phyloP scores from a whole-genome alignment of 2,113 vertebrate genomes.

The Saimiri boliviensis region DNA sequence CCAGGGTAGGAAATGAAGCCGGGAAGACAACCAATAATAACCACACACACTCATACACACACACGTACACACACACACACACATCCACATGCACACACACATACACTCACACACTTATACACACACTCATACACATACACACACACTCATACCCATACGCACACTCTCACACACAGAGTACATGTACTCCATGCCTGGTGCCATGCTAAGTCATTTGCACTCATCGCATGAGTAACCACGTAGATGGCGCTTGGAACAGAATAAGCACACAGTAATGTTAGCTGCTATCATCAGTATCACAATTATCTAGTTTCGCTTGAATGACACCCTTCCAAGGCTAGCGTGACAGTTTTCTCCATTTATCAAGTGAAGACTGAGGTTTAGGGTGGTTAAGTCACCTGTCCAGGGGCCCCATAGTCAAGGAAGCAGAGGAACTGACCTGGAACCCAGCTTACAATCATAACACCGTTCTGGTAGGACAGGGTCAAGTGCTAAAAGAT shows the following conservation, averaged over 20 bases:
- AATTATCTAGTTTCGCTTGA: not conserved
- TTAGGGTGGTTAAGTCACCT: not conserved
- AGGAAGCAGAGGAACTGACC: not conserved
- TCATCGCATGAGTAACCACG: not conserved
- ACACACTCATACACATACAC: too few relatives aligned
- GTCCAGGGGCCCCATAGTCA: not conserved
- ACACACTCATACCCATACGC: not conserved
- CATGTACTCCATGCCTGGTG: not conserved
- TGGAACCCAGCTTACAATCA: not conserved
- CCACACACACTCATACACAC: fast-evolving
- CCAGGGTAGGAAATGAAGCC: not conserved
- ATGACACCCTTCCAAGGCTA: not conserved
- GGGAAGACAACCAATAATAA: not conserved
- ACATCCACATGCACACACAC: too few relatives aligned
- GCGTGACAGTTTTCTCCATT: not conserved
- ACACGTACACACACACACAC: not conserved
- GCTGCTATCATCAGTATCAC: not conserved
- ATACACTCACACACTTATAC: too few relatives aligned
- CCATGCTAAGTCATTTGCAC: not conserved
- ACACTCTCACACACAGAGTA: fast-evolving
- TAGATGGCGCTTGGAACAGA: not conserved
- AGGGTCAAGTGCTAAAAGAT: not conserved
- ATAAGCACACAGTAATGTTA: not conserved
- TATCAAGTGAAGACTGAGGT: not conserved
- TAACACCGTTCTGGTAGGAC: not conserved